Conservation (phyloP, 2,113 vertebrate species). For the Thalassarche chlororhynchos region DNA sequence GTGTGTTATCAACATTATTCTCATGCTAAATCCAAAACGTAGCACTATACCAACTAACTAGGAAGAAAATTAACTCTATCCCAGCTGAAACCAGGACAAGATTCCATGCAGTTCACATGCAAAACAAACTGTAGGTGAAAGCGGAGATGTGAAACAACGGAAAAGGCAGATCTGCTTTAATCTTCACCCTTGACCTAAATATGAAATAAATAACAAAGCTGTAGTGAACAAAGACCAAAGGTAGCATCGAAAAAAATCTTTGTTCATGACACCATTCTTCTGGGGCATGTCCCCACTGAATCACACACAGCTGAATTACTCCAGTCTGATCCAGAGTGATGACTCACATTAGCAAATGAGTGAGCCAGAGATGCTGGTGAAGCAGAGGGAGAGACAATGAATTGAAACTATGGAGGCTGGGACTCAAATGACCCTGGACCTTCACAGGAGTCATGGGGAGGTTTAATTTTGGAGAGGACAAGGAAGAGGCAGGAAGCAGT, state of each 20-base stretch:
- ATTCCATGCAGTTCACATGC: not conserved
- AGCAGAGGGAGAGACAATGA: not conserved
- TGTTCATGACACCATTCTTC: not conserved
- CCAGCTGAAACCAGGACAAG: too few relatives aligned
- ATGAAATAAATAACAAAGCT: not conserved
- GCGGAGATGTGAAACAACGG: not conserved
- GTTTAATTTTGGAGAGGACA: not conserved
- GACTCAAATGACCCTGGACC: not conserved
- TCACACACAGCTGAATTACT: fast-evolving
- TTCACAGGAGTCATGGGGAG: not conserved
- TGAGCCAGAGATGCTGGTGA: not conserved
- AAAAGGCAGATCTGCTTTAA: not conserved
- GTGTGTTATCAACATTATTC: too few relatives aligned
- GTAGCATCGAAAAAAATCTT: not conserved
- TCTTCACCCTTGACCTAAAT: not conserved
- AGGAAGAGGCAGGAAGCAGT: not conserved
- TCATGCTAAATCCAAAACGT: too few relatives aligned
- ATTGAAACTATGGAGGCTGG: not conserved
- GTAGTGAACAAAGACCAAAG: not conserved
- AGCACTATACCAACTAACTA: too few relatives aligned
- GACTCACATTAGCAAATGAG: not conserved
- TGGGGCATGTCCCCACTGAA: not conserved
- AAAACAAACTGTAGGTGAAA: not conserved
- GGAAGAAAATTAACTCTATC: too few relatives aligned
- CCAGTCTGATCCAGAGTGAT: not conserved